Evolutionary conservation across 1,140 invertebrate genomes (phyloP), one percentile per base, ranked within the genome.

Genomic region (Cydia splendana): DNA sequence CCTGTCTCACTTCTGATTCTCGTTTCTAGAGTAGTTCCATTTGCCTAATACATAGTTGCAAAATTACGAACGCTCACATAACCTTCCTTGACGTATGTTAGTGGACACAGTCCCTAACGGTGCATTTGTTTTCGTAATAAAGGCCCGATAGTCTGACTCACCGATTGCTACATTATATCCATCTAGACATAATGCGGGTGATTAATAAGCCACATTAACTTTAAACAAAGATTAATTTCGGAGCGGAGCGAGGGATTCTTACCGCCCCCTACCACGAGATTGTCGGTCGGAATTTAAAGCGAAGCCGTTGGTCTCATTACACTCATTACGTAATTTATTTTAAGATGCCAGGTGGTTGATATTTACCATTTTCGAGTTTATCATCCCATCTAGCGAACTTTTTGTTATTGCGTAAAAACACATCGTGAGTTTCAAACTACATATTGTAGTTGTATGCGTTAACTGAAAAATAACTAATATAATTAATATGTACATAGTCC

Each of bases 191-290:
- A 90, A 89, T 91, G 79, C 80, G 80, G 78, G 82, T 90, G 88
- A 92, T 87, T 90, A 91, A 91, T 92, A 87, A 85, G 85, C 15
- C 73, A 83, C 88, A 90, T 91, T 91, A 90, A 88, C 79, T 88
- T 87, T 88, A 89, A 90, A 91, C 90, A 89, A 91, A 86, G 90
- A 92, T 92, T 91, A 87, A 91, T 90, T 89, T 85, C 77, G 53
- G 81, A 84, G 75, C 80, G 80, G 77, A 77, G 77, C 77, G 69
- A 57, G 73, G 77, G 75, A 57, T 77, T 79, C 78, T 75, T 78
- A 75, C 80, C 74, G 75, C 78, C 75, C 77, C 48, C 73, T 77
- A 82, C 79, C 76, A 81, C 57, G 79, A 80, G 77, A 81, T 57
- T 57, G 53, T 57, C 18, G 6, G 15, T 62, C 10, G 57, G 57